phyloP scores from a whole-genome alignment of 1,140 invertebrate species.

The Cataglyphis hispanica region DNA sequence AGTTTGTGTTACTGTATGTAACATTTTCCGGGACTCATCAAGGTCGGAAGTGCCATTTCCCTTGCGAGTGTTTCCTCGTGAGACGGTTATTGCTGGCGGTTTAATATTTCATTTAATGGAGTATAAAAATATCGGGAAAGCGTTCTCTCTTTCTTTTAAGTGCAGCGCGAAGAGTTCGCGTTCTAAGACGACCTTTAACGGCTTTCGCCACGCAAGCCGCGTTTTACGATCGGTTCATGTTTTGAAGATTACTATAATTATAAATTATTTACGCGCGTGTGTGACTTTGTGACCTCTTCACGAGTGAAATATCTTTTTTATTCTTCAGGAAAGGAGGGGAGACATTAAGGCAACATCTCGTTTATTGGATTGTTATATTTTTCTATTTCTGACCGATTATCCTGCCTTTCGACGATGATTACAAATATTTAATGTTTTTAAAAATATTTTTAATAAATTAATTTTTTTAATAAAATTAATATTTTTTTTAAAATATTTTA shows the following conservation, averaged over 20 bases:
- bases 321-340: not conserved
- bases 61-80: slow-evolving; percentile 21
- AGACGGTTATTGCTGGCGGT: slow-evolving; percentile 20
- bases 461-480: too few species aligned
- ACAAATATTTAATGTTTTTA: not conserved
- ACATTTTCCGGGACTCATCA: not conserved
- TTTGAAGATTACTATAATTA: slow-evolving; percentile 60
- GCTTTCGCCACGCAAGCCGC: slow-evolving; percentile 56
- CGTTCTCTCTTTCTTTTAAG: slow-evolving; percentile 21
- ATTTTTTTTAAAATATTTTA: not conserved
- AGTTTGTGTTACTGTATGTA: not conserved
- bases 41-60: not conserved
- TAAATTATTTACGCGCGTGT: slow-evolving; percentile 56
- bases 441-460: not conserved
- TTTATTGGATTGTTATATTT: slow-evolving; percentile 21
- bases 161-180: slow-evolving; percentile 21
- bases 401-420: not conserved
- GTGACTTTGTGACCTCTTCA: slow-evolving; percentile 30
- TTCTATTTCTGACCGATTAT: not conserved
- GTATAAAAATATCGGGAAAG: slow-evolving; percentile 49
- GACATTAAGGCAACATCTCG: not conserved
- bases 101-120: slow-evolving; percentile 50
- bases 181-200: slow-evolving; percentile 55
- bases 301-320: slow-evolving; percentile 45
- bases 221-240: slow-evolving; percentile 39